Evolutionary conservation across 1,140 invertebrate genomes (phyloP).

Genomic region (Tetragnatha versicolor): DNA sequence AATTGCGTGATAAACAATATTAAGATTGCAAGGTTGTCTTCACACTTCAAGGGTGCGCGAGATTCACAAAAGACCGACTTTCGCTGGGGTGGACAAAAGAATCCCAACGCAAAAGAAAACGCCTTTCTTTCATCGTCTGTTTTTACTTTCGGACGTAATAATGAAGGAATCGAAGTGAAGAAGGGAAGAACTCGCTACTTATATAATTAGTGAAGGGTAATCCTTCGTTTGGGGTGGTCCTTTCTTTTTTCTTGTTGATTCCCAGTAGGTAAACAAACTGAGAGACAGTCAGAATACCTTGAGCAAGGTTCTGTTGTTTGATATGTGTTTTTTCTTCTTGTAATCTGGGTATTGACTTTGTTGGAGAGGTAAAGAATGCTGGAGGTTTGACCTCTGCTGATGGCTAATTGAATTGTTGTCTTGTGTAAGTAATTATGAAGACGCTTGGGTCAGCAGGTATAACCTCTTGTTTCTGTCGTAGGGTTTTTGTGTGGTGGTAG

Average conservation of each 20-base stretch:
- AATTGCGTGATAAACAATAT: constrained; percentile 27
- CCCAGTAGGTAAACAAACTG: constrained; percentile 6
- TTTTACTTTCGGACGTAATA: background rate
- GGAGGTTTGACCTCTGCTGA: background rate
- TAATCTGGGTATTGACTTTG: constrained; percentile 23
- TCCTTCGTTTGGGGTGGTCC: background rate
- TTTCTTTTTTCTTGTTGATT: background rate
- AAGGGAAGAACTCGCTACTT: background rate
- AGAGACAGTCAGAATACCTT: background rate
- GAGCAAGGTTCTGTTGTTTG: background rate
- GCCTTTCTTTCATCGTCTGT: constrained; percentile 14
- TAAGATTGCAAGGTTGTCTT: constrained; percentile 23
- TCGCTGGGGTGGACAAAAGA: constrained; percentile 3
- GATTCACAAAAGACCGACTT: constrained; percentile 10
- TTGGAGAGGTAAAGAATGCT: background rate
- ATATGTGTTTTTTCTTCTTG: background rate
- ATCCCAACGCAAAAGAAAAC: background rate
- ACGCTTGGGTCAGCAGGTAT: background rate
- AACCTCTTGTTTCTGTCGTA: no score
- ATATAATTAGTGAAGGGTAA: constrained; percentile 10
- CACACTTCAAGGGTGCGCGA: constrained; percentile 11
- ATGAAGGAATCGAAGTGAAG: background rate
- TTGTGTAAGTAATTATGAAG: background rate
- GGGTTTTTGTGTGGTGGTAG: no score
- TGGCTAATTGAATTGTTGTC: background rate